A percentile compares a stretch with the other conserved stretches of the same genome.
Evolutionary conservation across 2,113 vertebrate species (phyloP).

Genomic region (Festucalex cinctus): DNA sequence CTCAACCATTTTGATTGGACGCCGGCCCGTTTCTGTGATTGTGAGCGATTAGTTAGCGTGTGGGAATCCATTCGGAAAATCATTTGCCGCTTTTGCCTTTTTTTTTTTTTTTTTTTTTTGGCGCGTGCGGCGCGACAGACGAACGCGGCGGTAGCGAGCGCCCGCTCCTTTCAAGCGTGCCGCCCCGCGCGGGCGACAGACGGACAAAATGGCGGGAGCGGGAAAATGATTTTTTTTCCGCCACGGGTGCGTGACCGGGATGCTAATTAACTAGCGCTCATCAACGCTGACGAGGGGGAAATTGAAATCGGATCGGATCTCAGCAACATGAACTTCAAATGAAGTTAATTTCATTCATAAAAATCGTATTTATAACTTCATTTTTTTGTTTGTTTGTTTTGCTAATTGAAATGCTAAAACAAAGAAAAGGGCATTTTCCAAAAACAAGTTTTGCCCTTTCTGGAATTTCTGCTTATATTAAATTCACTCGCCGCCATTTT

Average conservation of each 20-base stretch:
- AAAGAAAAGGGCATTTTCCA: no score
- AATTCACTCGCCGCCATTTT: no score
- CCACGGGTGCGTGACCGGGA: slow-evolving; percentile 23
- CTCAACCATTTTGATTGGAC: slow-evolving; percentile 7
- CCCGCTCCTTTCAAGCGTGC: slow-evolving; percentile 14
- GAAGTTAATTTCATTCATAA: background rate
- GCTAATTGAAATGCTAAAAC: no score
- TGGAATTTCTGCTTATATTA: no score
- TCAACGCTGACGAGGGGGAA: slow-evolving; percentile 30
- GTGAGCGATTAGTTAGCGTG: slow-evolving; percentile 14
- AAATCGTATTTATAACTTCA: no score
- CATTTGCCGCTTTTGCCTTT: background rate
- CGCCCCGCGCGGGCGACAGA: slow-evolving; percentile 58
- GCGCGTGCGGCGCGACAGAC: no score
- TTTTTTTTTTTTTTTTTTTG: no score
- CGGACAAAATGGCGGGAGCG: slow-evolving; percentile 44
- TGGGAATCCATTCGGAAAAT: background rate
- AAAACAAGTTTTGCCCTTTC: no score
- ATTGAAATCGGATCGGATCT: background rate
- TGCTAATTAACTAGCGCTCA: slow-evolving; percentile 57
- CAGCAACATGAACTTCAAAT: background rate
- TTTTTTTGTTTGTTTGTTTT: no score
- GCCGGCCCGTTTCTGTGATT: slow-evolving; percentile 7
- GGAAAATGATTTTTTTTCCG: slow-evolving; percentile 58
- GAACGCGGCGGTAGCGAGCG: slow-evolving; percentile 23